Evolutionary conservation across 1,140 invertebrate genomes (phyloP).

Genomic region (Saxidomus purpurata): DNA sequence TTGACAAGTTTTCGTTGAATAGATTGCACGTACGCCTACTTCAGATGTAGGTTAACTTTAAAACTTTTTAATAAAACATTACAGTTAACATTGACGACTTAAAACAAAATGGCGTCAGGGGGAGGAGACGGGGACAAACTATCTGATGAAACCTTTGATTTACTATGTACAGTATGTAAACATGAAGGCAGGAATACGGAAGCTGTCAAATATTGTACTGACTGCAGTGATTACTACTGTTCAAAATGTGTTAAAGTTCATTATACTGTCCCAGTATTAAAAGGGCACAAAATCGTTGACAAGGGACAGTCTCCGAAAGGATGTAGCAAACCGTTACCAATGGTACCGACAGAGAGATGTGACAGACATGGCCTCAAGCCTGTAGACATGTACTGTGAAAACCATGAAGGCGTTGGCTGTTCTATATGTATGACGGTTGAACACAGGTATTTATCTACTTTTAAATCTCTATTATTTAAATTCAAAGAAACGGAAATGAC

Average conservation of each 20-base stretch:
- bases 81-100: too few relatives aligned
- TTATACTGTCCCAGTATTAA: background rate
- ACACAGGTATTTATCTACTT: too few relatives aligned
- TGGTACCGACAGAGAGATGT: background rate
- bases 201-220: background rate
- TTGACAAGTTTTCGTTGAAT: too few relatives aligned
- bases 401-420: background rate
- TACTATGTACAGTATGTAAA: background rate
- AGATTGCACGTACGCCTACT: too few relatives aligned
- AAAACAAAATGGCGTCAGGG: too few relatives aligned
- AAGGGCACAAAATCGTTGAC: background rate
- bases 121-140: background rate
- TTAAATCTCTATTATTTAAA: too few relatives aligned
- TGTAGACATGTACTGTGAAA: conserved; percentile 13
- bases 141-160: background rate
- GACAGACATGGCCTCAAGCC: background rate
- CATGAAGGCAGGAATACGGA: background rate
- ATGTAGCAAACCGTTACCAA: too few relatives aligned
- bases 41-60: too few relatives aligned
- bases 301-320: background rate
- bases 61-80: too few relatives aligned
- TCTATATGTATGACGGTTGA: background rate
- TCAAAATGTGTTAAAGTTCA: background rate
- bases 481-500: too few relatives aligned
- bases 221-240: background rate